A percentile compares a stretch with the other conserved stretches of the same genome.
phyloP scores from a whole-genome alignment of 2,888 invertebrate species.

The Parnassius glacialis region DNA sequence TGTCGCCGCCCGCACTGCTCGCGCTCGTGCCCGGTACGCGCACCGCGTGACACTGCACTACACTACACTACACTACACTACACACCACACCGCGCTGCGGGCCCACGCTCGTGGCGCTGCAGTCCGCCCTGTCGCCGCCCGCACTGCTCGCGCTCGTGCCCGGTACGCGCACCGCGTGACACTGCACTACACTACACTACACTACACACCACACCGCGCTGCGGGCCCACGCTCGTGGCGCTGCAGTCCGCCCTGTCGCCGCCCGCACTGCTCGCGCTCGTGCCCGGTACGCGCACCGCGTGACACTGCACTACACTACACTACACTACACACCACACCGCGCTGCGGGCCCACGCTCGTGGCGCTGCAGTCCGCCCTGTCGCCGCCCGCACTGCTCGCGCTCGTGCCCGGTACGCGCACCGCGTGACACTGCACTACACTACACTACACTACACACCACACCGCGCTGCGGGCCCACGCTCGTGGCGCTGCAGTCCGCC shows the following conservation, averaged over 20 bases:
- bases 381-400: constrained; percentile 79
- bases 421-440: background rate
- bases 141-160: constrained; percentile 91
- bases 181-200: too few relatives aligned
- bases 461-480: constrained; percentile 80
- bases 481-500: constrained; percentile 79
- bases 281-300: too few relatives aligned
- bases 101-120: constrained; percentile 83
- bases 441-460: constrained; percentile 46
- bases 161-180: constrained; percentile 83
- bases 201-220: too few relatives aligned
- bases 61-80: background rate
- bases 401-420: constrained; percentile 82
- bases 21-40: constrained; percentile 83
- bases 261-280: too few relatives aligned
- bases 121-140: constrained; percentile 83
- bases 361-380: constrained; percentile 88
- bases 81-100: constrained; percentile 78
- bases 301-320: too few relatives aligned
- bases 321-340: constrained; percentile 61
- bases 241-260: too few relatives aligned
- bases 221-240: too few relatives aligned
- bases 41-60: background rate
- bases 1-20: constrained; percentile 81
- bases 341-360: constrained; percentile 87